These are phyloP conservation scores for Geotria australis DNA, from an alignment of 2,797 vertebrate genomes.

Conservation along the genomic window DNA sequence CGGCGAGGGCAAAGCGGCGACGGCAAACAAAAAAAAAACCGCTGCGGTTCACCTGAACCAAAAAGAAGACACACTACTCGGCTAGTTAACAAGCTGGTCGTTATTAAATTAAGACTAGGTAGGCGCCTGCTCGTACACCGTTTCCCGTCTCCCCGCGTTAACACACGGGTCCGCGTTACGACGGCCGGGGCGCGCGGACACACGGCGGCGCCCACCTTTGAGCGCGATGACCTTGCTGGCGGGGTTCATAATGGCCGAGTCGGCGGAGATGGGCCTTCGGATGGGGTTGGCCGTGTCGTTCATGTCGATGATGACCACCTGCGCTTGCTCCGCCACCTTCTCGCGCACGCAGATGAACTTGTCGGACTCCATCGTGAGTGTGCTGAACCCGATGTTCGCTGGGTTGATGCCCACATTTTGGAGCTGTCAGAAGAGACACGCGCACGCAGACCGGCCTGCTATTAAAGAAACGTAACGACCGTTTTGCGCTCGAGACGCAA, in stretches of 20 bases:
- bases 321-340: constrained; percentile 60
- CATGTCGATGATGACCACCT: constrained; percentile 60
- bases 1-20: too few relatives aligned
- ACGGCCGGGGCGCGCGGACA: too few relatives aligned
- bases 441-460: not conserved
- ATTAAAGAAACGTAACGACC: too few relatives aligned
- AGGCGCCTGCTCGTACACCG: too few relatives aligned
- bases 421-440: constrained; percentile 16
- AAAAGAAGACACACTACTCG: too few relatives aligned
- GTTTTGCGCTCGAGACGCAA: too few relatives aligned
- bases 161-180: too few relatives aligned
- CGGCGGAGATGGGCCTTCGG: constrained; percentile 49
- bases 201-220: constrained; percentile 27
- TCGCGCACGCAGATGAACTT: constrained; percentile 69
- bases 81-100: too few relatives aligned
- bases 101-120: too few relatives aligned
- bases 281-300: constrained; percentile 40
- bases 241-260: constrained; percentile 76
- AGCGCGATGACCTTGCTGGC: constrained; percentile 65
- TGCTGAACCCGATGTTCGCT: constrained; percentile 62
- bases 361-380: constrained; percentile 72
- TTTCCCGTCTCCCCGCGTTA: too few relatives aligned
- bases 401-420: constrained; percentile 69
- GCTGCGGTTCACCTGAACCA: too few relatives aligned
- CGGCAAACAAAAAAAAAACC: too few relatives aligned